Evolutionary conservation across 1,140 invertebrate species (phyloP), one percentile per base, ranked within the genome.

Genomic region (Heliconius congener): DNA sequence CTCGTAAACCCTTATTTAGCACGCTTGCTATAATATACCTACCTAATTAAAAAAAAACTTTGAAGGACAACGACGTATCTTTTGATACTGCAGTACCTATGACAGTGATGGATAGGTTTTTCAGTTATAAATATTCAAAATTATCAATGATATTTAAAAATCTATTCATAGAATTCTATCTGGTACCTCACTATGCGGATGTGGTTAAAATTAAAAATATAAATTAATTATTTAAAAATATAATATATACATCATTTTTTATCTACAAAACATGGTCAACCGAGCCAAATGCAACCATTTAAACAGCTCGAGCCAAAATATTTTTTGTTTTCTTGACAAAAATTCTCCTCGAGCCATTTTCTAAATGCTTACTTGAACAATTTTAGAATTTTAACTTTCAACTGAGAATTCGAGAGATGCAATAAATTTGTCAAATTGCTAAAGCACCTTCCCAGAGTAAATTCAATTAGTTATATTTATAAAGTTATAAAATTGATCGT

Each of bases 271-370:
- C 66, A 57, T 81, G 75, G 79, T 19, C 42, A 52, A 76, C 79
- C 72, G 42, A 50, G 13, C 30, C 72, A 77, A 72, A 77, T 80
- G 78, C 79, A 55, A 81, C 71, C 76, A 46, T 74, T 81, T 81
- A 74, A 55, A 74, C 77, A 81, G 74, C 73, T 71, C 52, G 73
- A 66, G 78, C 75, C 79, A 77, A 77, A 74, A 77, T 72, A 76
- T 74, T 77, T 81, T 81, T 81, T 77, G 71, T 76, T 50, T 76
- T 74, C 76, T 71, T 66, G 60, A 77, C 79, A 52, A 73, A 77
- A 77, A 77, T 81, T 72, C 79, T 19, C 34, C 73, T 70, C 75
- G 79, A 74, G 71, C 75, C 70, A 81, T 81, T 81, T 81, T 74
- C 71, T 57, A 81, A 81, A 76, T 77, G 60, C 75, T 75, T 76